phyloP scores from a whole-genome alignment of 2,113 vertebrate species.

The Lipophrys pholis region DNA sequence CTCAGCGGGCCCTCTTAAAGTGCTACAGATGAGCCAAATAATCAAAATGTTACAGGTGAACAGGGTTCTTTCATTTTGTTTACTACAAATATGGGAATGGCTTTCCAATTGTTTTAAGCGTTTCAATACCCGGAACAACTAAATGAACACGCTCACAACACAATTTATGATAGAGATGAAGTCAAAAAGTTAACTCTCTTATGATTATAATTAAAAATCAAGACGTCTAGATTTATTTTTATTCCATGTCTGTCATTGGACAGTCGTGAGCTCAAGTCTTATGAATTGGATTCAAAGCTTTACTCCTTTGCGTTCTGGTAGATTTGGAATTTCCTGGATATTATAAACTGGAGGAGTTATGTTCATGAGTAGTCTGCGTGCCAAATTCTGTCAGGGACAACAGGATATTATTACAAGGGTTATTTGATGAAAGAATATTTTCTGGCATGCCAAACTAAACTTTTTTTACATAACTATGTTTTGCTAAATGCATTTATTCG shows the following conservation, averaged over 20 bases:
- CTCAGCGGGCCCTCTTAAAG: not conserved
- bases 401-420: too few species aligned
- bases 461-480: not conserved
- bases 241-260: too few species aligned
- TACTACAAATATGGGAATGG: not conserved
- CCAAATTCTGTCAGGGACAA: too few species aligned
- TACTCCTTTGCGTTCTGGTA: too few species aligned
- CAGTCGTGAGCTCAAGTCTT: too few species aligned
- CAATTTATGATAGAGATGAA: not conserved
- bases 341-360: too few species aligned
- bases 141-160: not conserved
- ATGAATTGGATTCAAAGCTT: too few species aligned
- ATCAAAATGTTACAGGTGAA: not conserved
- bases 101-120: too few species aligned
- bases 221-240: too few species aligned
- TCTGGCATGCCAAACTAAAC: not conserved
- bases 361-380: too few species aligned
- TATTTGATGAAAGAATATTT: not conserved
- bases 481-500: conserved; percentile 2
- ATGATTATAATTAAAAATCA: not conserved
- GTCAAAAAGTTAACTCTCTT: not conserved
- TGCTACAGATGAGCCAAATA: not conserved
- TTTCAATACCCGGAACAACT: not conserved
- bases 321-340: too few species aligned
- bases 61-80: not conserved